These are phyloP conservation scores for Cydia pomonella DNA, from an alignment of 1,140 invertebrate genomes.

Conservation along the genomic window DNA sequence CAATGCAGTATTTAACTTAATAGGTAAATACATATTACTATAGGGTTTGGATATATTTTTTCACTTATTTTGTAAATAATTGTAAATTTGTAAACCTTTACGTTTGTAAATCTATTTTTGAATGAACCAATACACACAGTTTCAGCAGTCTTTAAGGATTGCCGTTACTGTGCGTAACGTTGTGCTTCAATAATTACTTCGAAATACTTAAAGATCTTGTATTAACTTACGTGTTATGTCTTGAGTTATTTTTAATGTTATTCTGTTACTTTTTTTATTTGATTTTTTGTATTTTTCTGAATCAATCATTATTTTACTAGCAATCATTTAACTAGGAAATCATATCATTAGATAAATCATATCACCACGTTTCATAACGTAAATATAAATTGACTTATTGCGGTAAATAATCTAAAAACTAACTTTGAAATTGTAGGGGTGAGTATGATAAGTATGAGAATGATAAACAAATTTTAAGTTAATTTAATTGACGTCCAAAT, in stretches of 20 bases:
- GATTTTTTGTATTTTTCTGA: slow-evolving; percentile 30
- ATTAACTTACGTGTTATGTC: slow-evolving; percentile 47
- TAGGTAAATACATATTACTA: slow-evolving; percentile 55
- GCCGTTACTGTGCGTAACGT: slow-evolving; percentile 35
- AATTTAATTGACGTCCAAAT: neutral
- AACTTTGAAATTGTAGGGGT: neutral
- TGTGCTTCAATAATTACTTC: slow-evolving; percentile 39
- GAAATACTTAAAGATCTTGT: slow-evolving; percentile 37
- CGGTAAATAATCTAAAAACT: neutral
- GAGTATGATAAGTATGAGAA: neutral
- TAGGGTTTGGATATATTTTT: slow-evolving; percentile 71
- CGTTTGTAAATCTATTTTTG: slow-evolving; percentile 66
- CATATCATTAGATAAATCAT: slow-evolving; percentile 20
- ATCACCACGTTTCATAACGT: neutral
- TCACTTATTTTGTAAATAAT: slow-evolving; percentile 66
- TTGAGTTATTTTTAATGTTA: slow-evolving; percentile 42
- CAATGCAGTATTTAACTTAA: slow-evolving; percentile 69
- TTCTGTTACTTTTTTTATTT: slow-evolving; percentile 40
- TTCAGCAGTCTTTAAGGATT: slow-evolving; percentile 34
- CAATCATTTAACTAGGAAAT: neutral
- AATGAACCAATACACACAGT: slow-evolving; percentile 60
- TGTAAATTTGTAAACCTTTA: slow-evolving; percentile 74
- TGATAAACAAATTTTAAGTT: neutral
- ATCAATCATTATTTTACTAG: slow-evolving; percentile 6
- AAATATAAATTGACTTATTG: neutral